A percentile compares a stretch with the other conserved stretches of the same genome.
phyloP scores from a whole-genome alignment of 2,797 vertebrate species.

The Xenopus petersii region DNA sequence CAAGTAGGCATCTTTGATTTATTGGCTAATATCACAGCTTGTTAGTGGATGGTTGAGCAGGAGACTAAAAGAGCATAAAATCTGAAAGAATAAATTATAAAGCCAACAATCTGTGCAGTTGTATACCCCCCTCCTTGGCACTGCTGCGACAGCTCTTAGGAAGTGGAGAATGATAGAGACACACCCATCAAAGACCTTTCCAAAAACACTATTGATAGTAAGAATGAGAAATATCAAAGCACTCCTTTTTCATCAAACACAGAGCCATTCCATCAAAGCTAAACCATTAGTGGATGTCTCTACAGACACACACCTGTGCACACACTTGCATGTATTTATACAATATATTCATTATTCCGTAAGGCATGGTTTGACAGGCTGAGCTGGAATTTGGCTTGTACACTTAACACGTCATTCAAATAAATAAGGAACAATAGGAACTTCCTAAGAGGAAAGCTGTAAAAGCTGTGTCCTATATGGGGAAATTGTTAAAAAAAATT shows the following conservation, averaged over 20 bases:
- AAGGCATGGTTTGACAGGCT: no score
- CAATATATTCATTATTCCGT: no score
- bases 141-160: conserved; percentile 70
- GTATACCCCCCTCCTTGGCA: conserved; percentile 69
- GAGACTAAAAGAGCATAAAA: conserved; percentile 77
- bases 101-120: conserved; percentile 73
- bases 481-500: no score
- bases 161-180: conserved; percentile 67
- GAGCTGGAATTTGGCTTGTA: no score
- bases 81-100: conserved; percentile 84
- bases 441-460: no score
- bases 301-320: no score
- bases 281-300: no score
- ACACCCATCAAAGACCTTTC: conserved; percentile 63
- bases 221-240: background rate
- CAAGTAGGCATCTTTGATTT: conserved; percentile 88
- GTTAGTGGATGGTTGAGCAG: conserved; percentile 82
- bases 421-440: no score
- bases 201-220: conserved; percentile 34
- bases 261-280: background rate
- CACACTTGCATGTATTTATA: no score
- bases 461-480: no score
- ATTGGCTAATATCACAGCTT: conserved; percentile 84
- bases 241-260: background rate
- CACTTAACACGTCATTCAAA: no score